Base-by-base conservation (phyloP, 2,888 invertebrate genomes). In the Rapana venosa region DNA sequence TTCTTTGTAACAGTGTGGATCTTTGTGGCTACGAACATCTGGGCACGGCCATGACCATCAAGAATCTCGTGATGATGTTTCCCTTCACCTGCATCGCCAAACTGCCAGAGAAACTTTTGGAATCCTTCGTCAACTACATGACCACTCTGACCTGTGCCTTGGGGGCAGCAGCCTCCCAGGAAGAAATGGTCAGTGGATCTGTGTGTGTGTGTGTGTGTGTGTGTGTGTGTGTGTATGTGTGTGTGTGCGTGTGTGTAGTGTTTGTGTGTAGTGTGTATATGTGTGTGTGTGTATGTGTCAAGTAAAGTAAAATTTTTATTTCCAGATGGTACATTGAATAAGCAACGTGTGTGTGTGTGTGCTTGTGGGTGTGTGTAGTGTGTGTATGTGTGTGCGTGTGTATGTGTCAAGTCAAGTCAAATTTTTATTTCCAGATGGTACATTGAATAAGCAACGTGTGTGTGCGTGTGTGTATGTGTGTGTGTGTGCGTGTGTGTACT, bases 1-100 rank as follows among this genome's bases (percentile, higher is more conserved):
- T 47, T 47, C 20, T 30, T 17, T 56, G 13, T 91, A 84, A 17
- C 95, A 97, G 97, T 93, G 97, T 97, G 86, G 97, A 97, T 90
- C 96, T 97, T 35, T 97, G 97, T 89, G 97, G 97, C 92, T 97
- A 97, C 91, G 98, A 98, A 96, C 97, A 97, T 2, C 96, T 97
- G 90, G 97, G 97, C 5, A 96, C 98, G 87, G 97, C 97, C 66
- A 97, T 97, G 94, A 97, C 97, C 86, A 97, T 97, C 87, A 97
- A 97, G 91, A 97, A 97, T 94, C 95, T 98, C 35, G 96, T 97
- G 61, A 96, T 97, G 90, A 97, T 97, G 96, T 97, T 97, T 95
- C 96, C 97, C 87, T 95, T 96, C 66, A 93, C 96, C 22, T 96
- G 97, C 93, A 94, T 97, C 93, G 94, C 95, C 47, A 96, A 96